Percentiles rank a stretch among this genome's conserved stretches.
phyloP scores from a whole-genome alignment of 2,797 vertebrate genomes.

The Echiichthys vipera region DNA sequence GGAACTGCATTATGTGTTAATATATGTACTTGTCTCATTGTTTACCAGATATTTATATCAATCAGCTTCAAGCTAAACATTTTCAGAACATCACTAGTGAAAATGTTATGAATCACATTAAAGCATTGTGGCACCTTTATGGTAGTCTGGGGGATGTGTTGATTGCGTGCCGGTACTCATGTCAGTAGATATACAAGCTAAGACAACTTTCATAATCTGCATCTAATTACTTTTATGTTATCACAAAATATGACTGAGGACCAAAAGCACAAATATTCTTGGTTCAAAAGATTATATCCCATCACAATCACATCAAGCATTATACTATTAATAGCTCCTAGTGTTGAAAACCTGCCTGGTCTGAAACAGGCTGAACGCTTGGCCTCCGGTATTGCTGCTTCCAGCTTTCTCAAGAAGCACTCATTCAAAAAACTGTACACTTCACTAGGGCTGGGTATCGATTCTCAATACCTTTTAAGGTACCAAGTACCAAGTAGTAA shows the following conservation, averaged over 20 bases:
- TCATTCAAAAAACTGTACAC: no score
- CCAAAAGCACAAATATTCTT: constrained; percentile 63
- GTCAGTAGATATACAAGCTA: constrained; percentile 48
- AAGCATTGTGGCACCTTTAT: constrained; percentile 81
- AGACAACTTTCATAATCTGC: constrained; percentile 41
- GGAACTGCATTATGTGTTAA: constrained; percentile 76
- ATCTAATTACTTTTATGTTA: constrained; percentile 46
- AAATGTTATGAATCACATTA: constrained; percentile 80
- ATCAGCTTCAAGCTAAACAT: constrained; percentile 75
- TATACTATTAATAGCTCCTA: constrained; percentile 25
- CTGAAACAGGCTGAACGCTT: no score
- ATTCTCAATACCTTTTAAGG: no score
- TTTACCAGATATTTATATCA: constrained; percentile 82
- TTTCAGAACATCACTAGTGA: constrained; percentile 75
- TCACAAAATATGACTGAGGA: constrained; percentile 43
- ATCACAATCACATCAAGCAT: constrained; percentile 14
- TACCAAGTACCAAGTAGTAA: no score
- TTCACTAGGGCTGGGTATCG: no score
- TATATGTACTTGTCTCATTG: constrained; percentile 78
- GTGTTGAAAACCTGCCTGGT: no score
- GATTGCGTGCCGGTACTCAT: constrained; percentile 53
- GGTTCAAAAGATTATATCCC: constrained; percentile 29
- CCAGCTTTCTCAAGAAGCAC: no score
- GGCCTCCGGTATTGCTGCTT: no score
- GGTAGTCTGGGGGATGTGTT: constrained; percentile 72